Conservation (phyloP, 2,888 invertebrate genomes). For the Drosophila nr. perissopoda region DNA sequence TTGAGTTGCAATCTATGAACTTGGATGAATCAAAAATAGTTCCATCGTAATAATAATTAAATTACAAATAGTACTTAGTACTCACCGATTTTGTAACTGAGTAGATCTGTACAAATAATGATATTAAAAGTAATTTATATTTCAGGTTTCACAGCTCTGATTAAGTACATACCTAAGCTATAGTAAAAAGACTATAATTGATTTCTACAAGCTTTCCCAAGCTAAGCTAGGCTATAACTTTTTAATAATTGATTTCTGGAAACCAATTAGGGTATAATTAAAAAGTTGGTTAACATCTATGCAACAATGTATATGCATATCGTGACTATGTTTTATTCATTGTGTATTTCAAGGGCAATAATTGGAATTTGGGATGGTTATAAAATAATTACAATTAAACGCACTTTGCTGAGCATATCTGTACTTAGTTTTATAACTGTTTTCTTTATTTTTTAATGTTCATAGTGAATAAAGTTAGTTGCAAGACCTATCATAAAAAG, state of each 20-base stretch:
- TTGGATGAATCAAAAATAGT: not conserved
- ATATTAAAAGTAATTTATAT: not conserved
- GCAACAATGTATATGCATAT: not conserved
- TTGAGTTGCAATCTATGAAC: not conserved
- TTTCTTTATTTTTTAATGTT: slow-evolving; percentile 58
- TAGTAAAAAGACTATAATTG: not conserved
- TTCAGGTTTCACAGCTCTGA: not conserved
- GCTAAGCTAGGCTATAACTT: not conserved
- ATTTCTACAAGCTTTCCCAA: not conserved
- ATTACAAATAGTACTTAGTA: not conserved
- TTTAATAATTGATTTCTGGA: not conserved
- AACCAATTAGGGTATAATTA: not conserved
- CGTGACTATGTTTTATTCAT: not conserved
- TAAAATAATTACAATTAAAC: not conserved
- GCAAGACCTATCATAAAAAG: slow-evolving; percentile 67
- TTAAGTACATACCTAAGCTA: not conserved
- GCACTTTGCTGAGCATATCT: slow-evolving; percentile 31
- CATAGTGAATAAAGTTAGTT: slow-evolving; percentile 69
- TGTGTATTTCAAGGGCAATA: not conserved
- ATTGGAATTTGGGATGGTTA: not conserved
- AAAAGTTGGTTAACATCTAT: not conserved
- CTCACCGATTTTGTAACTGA: not conserved
- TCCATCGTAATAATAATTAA: not conserved
- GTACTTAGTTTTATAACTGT: slow-evolving; percentile 46
- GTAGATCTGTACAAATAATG: not conserved